Base-by-base conservation (phyloP, 1,140 invertebrate species). In the Diplogasteroides magnus region DNA sequence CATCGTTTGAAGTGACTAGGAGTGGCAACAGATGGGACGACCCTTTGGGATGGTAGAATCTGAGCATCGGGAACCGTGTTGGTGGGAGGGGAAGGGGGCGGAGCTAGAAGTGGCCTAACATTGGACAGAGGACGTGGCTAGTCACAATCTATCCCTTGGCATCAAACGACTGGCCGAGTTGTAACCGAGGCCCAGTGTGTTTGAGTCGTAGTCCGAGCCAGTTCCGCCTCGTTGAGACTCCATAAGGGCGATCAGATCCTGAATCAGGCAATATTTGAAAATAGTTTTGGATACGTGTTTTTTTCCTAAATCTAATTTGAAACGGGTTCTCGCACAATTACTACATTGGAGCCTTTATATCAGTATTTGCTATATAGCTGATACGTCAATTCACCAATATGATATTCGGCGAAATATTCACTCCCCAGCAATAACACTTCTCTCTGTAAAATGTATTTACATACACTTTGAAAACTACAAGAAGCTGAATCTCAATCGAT, bases 171-270 rank as follows among this genome's bases (percentile, higher is more conserved):
- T 67, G 31, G 62, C 67, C 15, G 70, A 72, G 28, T 72, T 72
- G 65, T 72, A 72, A 13, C 70, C 70, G 11, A 72, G 60, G 6
- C 70, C 70, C 2, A 72, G 65, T 0, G 70, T 72, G 0, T 64
- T 67, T 1, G 59, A 62, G 28, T 72, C 70, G 60, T 72, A 72
- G 26, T 72, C 70, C 1, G 64, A 67, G n/a, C n/a, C n/a, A n/a
- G n/a, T n/a, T 48, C 37, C 37, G 0, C 48, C 65, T 25, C 64
- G 31, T 32, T 68, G 64, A 0, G 32, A 48, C 29, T 67, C 64
- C 70, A 72, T 72, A 2, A 72, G 57, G 1, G 70, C 70, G 13
- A 72, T 32, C 14, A 72, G 58, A 48, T 72, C 70, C 57, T 71
- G 69, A 19, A 71, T 48, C 31, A 37, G 56, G 15, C 14, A 1